Percentiles rank a stretch among this genome's conserved stretches.
Evolutionary conservation across 2,113 vertebrate species (phyloP).

Genomic region (Lanius collurio): DNA sequence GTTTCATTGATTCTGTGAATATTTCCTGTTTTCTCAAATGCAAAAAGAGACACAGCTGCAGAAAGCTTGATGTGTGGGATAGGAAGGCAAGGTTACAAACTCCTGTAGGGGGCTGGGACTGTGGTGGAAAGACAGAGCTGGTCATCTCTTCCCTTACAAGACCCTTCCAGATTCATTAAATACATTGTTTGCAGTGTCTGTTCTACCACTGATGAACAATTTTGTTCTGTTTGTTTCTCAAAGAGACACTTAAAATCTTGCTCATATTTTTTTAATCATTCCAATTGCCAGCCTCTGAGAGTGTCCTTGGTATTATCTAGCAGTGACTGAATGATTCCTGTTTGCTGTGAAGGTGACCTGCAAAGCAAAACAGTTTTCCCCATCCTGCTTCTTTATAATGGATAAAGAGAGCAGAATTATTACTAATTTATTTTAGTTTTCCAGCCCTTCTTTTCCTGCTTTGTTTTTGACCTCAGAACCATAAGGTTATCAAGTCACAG

Average conservation of each 20-base stretch:
- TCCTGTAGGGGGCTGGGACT: background rate
- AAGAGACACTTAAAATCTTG: background rate
- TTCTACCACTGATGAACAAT: background rate
- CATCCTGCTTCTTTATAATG: background rate
- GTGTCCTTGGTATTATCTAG: background rate
- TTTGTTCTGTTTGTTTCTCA: conserved; percentile 13
- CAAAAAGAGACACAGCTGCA: background rate
- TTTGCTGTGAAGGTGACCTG: conserved; percentile 16
- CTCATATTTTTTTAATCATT: conserved; percentile 4
- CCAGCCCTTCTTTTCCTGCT: background rate
- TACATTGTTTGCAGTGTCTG: background rate
- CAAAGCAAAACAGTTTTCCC: background rate
- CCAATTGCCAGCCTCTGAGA: background rate
- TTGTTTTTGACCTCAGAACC: background rate
- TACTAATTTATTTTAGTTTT: background rate
- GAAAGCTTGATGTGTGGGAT: background rate
- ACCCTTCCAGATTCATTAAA: background rate
- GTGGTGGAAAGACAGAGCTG: background rate
- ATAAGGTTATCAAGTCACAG: background rate
- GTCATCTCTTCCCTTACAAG: background rate
- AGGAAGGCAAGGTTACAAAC: background rate
- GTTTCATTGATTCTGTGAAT: background rate
- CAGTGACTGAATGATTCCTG: background rate
- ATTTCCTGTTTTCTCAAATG: background rate
- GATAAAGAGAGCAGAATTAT: background rate